Percentiles rank a stretch among this genome's conserved stretches.
Evolutionary conservation across 2,888 invertebrate species (phyloP).

Genomic region (Amphipyra berbera): DNA sequence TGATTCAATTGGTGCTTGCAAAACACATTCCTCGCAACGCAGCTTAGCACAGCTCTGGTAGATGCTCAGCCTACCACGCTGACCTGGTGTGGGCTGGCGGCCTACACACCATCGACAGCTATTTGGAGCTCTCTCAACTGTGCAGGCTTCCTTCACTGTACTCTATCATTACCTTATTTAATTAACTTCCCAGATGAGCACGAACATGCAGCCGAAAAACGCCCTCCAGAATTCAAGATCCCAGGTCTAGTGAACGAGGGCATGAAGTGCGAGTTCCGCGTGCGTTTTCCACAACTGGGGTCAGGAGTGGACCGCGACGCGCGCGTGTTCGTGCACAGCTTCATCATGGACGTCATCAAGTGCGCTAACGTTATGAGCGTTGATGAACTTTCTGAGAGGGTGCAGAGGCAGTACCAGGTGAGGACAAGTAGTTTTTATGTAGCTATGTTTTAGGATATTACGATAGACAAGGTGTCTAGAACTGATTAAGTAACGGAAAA

Average conservation of each 20-base stretch:
- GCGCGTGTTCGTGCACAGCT: constrained; percentile 92
- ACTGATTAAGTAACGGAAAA: no score
- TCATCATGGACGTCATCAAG: constrained; percentile 91
- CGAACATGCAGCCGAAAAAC: constrained; percentile 72
- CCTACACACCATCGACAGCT: no score
- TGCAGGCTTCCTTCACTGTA: no score
- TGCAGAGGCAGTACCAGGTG: constrained; percentile 97
- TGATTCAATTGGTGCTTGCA: no score
- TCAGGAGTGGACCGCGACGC: constrained; percentile 90
- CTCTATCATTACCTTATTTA: no score
- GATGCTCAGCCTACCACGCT: no score
- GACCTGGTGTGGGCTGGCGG: no score
- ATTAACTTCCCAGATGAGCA: constrained; percentile 72
- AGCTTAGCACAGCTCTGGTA: no score
- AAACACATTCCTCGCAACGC: no score
- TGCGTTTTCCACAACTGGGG: constrained; percentile 78
- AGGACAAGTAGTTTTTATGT: not conserved
- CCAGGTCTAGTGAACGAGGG: constrained; percentile 78
- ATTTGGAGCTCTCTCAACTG: no score
- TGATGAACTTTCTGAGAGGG: constrained; percentile 96
- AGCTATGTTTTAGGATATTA: no score
- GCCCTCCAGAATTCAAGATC: constrained; percentile 79
- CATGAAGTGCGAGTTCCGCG: constrained; percentile 85
- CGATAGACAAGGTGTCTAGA: no score
- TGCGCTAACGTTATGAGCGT: constrained; percentile 91